phyloP scores from a whole-genome alignment of 2,888 invertebrate genomes.

The Neoascia interrupta region DNA sequence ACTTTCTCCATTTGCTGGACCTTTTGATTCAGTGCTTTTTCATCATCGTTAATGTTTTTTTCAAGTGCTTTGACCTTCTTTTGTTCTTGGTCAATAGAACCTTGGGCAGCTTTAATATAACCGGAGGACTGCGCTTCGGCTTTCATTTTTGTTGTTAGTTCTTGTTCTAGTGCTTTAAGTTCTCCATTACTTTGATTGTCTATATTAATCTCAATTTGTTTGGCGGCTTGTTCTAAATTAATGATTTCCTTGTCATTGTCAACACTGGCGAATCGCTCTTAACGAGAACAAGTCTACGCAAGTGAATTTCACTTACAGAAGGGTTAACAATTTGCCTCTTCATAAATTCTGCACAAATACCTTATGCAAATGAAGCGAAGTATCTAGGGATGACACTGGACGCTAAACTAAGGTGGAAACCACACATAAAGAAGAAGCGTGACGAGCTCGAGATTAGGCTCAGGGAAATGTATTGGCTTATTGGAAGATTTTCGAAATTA shows the following conservation, averaged over 20 bases:
- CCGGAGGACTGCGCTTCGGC: slow-evolving; percentile 85
- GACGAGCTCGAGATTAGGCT: too few species aligned
- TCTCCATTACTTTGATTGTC: slow-evolving; percentile 85
- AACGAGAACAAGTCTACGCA: too few species aligned
- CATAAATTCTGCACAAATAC: too few species aligned
- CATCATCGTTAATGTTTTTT: slow-evolving; percentile 86
- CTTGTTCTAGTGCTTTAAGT: slow-evolving; percentile 83
- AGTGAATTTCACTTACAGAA: too few species aligned
- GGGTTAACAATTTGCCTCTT: too few species aligned
- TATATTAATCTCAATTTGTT: slow-evolving; percentile 83
- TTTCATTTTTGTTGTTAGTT: slow-evolving; percentile 84
- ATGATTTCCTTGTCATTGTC: slow-evolving; percentile 81
- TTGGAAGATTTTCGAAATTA: too few species aligned
- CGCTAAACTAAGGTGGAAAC: too few species aligned
- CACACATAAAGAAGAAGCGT: too few species aligned
- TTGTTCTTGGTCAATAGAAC: slow-evolving; percentile 84
- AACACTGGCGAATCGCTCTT: too few species aligned
- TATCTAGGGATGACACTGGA: too few species aligned
- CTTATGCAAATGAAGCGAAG: too few species aligned
- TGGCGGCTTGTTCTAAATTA: slow-evolving; percentile 82
- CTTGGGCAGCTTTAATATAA: slow-evolving; percentile 83
- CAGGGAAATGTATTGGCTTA: too few species aligned
- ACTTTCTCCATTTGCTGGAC: slow-evolving; percentile 82
- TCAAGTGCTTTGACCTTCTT: slow-evolving; percentile 85
- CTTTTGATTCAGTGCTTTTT: slow-evolving; percentile 82